Evolutionary conservation across 2,113 vertebrate genomes (phyloP).

Genomic region (Pica pica): DNA sequence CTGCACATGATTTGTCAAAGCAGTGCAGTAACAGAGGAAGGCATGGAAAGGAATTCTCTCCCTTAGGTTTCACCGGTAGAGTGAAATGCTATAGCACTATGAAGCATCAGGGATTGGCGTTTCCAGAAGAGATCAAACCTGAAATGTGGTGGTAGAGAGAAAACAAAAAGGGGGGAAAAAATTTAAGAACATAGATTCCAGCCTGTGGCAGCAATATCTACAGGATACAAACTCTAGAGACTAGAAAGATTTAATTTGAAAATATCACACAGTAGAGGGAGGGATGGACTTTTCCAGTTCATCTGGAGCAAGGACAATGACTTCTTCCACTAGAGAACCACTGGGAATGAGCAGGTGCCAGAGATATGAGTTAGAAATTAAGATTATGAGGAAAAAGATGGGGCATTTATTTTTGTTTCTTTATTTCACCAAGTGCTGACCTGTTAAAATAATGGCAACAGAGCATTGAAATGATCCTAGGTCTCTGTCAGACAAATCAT

Average conservation of each 20-base stretch:
- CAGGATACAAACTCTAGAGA: background rate
- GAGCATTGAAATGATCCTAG: slow-evolving; percentile 63
- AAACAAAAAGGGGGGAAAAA: background rate
- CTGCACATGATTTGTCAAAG: background rate
- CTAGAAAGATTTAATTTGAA: background rate
- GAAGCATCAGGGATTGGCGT: accelerated
- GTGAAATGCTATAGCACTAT: background rate
- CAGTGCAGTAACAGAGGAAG: background rate
- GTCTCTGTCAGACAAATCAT: slow-evolving; percentile 63
- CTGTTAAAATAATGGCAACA: slow-evolving; percentile 59
- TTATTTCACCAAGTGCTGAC: background rate
- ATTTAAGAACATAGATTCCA: background rate
- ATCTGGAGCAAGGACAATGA: background rate
- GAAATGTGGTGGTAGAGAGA: background rate
- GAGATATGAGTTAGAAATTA: background rate
- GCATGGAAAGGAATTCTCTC: background rate
- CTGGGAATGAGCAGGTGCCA: background rate
- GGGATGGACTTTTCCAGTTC: background rate
- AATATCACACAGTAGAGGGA: background rate
- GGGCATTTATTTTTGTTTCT: background rate
- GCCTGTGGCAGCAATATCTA: background rate
- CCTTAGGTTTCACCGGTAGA: background rate
- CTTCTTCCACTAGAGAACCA: background rate
- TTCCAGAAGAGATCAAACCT: background rate
- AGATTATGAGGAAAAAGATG: background rate